Conservation (phyloP, 2,888 invertebrate species). For the Colostygia pectinataria region DNA sequence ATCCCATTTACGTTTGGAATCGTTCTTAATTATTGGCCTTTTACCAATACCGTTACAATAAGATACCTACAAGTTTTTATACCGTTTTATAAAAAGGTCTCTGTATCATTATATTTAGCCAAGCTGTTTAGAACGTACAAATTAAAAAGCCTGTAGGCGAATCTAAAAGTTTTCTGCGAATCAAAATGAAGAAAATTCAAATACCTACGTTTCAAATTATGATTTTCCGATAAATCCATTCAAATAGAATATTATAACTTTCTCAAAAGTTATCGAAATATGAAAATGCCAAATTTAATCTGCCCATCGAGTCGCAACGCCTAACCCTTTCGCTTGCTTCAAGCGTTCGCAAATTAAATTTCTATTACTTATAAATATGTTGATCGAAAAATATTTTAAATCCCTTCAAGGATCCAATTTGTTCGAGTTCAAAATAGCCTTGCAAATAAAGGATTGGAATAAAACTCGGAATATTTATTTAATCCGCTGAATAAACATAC, state of each 20-base stretch:
- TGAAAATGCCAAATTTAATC: constrained; percentile 33
- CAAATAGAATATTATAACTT: constrained; percentile 25
- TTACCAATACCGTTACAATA: too few species aligned
- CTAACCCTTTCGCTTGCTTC: constrained; percentile 25
- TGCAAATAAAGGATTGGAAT: constrained; percentile 24
- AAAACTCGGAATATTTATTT: constrained; percentile 13
- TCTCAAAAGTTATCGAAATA: constrained; percentile 26
- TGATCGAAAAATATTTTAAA: constrained; percentile 27
- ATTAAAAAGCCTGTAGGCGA: background rate
- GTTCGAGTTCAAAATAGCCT: constrained; percentile 20
- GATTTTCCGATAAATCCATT: constrained; percentile 22
- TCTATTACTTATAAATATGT: constrained; percentile 25
- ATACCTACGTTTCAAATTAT: constrained; percentile 7
- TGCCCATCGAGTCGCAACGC: constrained; percentile 23
- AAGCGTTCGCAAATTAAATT: constrained; percentile 32
- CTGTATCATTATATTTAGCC: too few species aligned
- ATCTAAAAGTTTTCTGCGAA: background rate
- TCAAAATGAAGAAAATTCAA: background rate
- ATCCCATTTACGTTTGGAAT: constrained; percentile 19
- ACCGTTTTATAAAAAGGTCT: too few species aligned
- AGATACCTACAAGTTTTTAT: too few species aligned
- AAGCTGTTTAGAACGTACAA: too few species aligned
- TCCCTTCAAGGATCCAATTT: constrained; percentile 29
- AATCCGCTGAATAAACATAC: constrained; percentile 15
- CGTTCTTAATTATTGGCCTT: too few species aligned